Conservation (phyloP, 2,113 vertebrate genomes). For the Triplophysa dalaica region DNA sequence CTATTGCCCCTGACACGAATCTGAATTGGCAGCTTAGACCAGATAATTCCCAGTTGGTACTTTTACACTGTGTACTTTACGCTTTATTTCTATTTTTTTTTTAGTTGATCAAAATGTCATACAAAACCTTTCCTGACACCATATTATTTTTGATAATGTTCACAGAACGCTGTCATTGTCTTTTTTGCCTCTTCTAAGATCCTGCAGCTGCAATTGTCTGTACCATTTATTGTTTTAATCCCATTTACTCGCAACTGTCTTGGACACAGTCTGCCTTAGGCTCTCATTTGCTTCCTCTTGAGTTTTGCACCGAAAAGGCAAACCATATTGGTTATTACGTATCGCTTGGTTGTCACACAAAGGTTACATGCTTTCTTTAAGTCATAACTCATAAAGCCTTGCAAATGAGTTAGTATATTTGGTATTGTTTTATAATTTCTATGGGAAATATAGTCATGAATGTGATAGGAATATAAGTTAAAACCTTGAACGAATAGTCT, state of each 20-base stretch:
- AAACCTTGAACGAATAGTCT: no score
- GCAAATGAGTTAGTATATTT: no score
- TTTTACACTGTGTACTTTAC: neutral
- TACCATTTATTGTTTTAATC: slow-evolving; percentile 21
- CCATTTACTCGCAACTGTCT: neutral
- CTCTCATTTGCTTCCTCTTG: neutral
- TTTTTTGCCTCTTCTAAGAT: neutral
- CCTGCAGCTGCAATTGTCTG: neutral
- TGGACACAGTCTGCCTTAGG: slow-evolving; percentile 8
- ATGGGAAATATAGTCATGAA: neutral
- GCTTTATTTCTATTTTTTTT: neutral
- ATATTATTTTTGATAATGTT: neutral
- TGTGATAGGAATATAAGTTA: neutral
- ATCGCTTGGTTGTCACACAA: neutral
- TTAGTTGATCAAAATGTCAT: neutral
- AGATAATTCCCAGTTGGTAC: neutral
- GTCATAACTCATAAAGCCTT: neutral
- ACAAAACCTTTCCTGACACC: neutral
- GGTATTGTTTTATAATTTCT: no score
- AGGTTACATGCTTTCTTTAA: neutral
- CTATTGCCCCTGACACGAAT: no score
- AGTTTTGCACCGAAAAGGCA: neutral
- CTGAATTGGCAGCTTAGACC: neutral
- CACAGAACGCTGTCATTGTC: neutral
- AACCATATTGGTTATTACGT: neutral